Base-by-base conservation (phyloP, 1,140 invertebrate species). In the Aphidius ervi region DNA sequence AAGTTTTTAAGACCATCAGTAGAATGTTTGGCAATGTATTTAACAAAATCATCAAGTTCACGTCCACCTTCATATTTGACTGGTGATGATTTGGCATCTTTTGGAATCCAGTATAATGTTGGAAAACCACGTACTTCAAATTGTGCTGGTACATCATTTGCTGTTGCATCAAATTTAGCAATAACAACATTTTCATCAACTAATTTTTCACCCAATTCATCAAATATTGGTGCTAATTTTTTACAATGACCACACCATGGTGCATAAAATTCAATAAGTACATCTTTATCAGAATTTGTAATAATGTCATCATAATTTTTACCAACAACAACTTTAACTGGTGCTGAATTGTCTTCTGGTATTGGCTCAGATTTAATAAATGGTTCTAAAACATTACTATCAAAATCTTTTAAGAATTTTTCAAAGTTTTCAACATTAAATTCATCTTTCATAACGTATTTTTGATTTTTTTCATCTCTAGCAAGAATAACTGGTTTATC, bases 201-300 rank as follows among this genome's bases (percentile, higher is more conserved):
- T 70, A 99, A 77, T 86, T 95, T 96, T 62, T 91, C 88, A 52
- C 92, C 97, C 40, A 99, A 81, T 80, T 99, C 95, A 62, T 98
- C 95, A 79, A 86, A 99, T 52, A 94, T 85, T 37, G 97, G 97
- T 2, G 93, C 86, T 16, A 99, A 82, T 76, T 93, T 94, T 81
- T 98, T 98, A 82, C 97, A 99, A 73, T 99, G 97, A 65, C 97
- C 97, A 78, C 97, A 99, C 96, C 96, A 99, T 1, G 96, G 95
- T 42, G 96, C 96, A 81, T 99, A 99, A 81, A 99, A 99, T 78
- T 99, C 96, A 65, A 99, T 88, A 5, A 99, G 82, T 5, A 93
- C 93, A 80, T 99, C 97, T 74, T 96, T 94, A 39, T 83, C 89
- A 67, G 91, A 91, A 73, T 99, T 90, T 6, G 86, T 90, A 0